These are phyloP conservation scores for Eurytoma adleriae DNA, from an alignment of 2,888 invertebrate species.

Conservation along the genomic window DNA sequence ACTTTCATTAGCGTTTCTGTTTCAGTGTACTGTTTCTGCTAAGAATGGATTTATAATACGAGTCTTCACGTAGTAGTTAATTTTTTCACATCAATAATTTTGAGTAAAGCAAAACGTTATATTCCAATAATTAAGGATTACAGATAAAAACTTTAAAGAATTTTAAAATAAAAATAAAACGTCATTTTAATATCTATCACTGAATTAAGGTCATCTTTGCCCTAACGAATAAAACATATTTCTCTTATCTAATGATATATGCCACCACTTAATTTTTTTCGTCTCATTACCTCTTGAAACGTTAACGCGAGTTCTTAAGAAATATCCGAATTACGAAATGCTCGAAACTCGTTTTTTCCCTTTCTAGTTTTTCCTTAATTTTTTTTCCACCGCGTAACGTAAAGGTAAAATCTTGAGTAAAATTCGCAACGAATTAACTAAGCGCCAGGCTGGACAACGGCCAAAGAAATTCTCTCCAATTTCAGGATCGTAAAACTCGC, in stretches of 20 bases:
- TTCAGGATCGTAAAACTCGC: conserved; percentile 56
- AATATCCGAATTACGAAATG: conserved; percentile 41
- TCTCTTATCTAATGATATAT: conserved; percentile 1
- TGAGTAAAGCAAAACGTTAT: no score
- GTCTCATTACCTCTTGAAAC: no score
- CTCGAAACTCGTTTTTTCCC: conserved; percentile 35
- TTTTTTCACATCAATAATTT: no score
- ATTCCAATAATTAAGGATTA: no score
- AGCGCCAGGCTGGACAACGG: conserved; percentile 13
- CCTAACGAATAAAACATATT: background rate
- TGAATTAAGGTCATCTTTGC: no score
- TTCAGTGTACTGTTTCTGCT: no score
- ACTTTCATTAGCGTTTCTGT: no score
- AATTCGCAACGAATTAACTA: conserved; percentile 33
- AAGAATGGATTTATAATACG: no score
- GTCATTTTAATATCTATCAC: no score
- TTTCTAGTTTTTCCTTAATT: conserved; percentile 7
- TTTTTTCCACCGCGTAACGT: conserved; percentile 19
- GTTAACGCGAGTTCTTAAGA: conserved; percentile 13
- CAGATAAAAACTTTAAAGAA: no score
- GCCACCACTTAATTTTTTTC: background rate
- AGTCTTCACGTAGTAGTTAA: no score
- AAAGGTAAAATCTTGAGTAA: conserved; percentile 19
- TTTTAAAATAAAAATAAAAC: no score
- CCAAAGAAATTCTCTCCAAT: conserved; percentile 55